Evolutionary conservation across 2,797 vertebrate species (phyloP), one percentile per base, ranked within the genome.

Genomic region (Pseudocheirus occidentalis): DNA sequence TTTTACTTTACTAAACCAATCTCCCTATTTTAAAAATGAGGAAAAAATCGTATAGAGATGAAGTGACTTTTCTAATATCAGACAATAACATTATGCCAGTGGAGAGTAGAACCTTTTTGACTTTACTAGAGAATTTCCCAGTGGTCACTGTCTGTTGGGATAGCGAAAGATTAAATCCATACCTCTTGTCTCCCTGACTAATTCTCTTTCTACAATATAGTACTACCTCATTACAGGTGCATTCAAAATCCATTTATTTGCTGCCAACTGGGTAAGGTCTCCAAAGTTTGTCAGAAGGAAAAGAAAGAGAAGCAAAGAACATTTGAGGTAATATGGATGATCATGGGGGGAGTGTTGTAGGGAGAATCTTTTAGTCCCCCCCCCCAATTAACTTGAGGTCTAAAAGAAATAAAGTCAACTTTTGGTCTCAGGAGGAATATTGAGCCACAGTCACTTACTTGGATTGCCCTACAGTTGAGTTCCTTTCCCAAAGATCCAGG

Each of bases 101-200:
- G 55, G 40, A 91, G 56, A 94, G 92, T 96, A 34, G 52, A 93
- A 94, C 94, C 50, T 73, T 91, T 96, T 95, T 94, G n/a, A 13
- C 52, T 95, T 92, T 96, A 13, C 62, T 66, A 7, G 87, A 96
- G 92, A 96, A 66, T 54, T 94, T 50, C 40, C 90, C 94, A 95
- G 89, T 96, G 93, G 27, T 87, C 46, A 56, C 56, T 90, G 13
- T 94, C 62, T 92, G 46, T 46, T 87, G 40, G 40, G 73, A 40
- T 87, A 24, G 40, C 28, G 40, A 46, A 50, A 28, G 56, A 5
- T 53, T 93, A 58, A 52, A 91, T 10, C 90, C 55, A 62, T 66
- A 31, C 90, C 53, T 87, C 57, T 13, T 66, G 24, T 46, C 9
- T 95, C 54, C 5, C 5, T 94, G 90, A 57, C 24, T 6, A 89